phyloP scores from a whole-genome alignment of 2,113 vertebrate species.

The Labeo catla region DNA sequence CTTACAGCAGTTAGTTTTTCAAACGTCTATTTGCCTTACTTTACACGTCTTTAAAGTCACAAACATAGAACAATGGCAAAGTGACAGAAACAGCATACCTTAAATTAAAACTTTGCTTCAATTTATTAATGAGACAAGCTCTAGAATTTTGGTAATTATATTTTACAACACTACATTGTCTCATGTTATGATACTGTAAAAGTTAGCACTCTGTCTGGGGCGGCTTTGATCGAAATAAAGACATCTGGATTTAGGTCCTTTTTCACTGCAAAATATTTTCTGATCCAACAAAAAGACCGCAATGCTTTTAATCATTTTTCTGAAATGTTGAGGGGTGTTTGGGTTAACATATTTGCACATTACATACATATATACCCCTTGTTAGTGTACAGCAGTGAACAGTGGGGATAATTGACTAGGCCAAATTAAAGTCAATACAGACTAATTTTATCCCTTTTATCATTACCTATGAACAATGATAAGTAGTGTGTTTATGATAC shows the following conservation, averaged over 20 bases:
- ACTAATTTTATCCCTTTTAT: neutral
- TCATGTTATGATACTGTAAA: constrained; percentile 42
- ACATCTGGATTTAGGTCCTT: constrained; percentile 47
- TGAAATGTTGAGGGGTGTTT: neutral
- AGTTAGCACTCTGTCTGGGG: constrained; percentile 9
- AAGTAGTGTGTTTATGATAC: neutral
- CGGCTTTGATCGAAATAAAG: constrained; percentile 29
- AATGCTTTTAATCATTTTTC: constrained; percentile 16
- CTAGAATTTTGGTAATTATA: constrained; percentile 49
- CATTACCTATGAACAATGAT: neutral
- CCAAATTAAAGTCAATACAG: neutral
- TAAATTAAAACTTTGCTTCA: neutral
- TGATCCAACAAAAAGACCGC: constrained; percentile 28
- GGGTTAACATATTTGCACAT: neutral
- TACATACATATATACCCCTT: neutral
- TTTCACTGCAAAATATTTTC: constrained; percentile 21
- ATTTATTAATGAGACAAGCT: constrained; percentile 26
- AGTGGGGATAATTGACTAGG: neutral
- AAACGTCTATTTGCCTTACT: constrained; percentile 10
- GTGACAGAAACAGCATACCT: neutral
- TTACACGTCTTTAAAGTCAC: constrained; percentile 32
- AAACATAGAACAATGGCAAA: constrained; percentile 22
- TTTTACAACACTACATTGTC: constrained; percentile 51
- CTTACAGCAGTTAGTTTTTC: neutral
- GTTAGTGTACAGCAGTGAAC: neutral